Base-by-base conservation (phyloP, 2,113 vertebrate genomes). In the Ahaetulla prasina region DNA sequence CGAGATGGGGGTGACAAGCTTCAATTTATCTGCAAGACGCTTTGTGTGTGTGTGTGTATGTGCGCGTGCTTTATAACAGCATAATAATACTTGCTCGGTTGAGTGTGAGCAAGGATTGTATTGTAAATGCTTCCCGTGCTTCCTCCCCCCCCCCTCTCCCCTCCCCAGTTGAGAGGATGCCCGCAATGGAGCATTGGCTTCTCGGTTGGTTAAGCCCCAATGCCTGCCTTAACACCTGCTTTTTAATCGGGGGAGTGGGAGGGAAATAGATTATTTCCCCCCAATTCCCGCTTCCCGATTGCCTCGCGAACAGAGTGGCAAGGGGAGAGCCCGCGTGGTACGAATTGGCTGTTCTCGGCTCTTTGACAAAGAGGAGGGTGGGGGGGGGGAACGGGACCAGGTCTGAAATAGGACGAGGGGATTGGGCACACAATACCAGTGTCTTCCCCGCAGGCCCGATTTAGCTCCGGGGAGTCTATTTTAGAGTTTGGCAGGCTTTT, bases 401-500 rank as follows among this genome's bases (percentile, higher is more conserved):
- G 25, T 89, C 43, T 50, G 68, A 85, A 63, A n/a, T 63, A 63
- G 74, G 92, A 47, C 11, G 47, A 35, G 57, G 54, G 88, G 52
- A 9, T 60, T 63, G n/a, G 53, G 53, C 45, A 30, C 50, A 55
- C 45, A 50, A 27, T 53, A 45, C 35, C 74, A 52, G 50, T 6
- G 27, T 57, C 12, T 50, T 45, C 68, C 68, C 63, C 11, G 25
- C 88, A 89, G 92, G 88, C 92, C 88, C 5, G 45, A 43, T 63
- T 60, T 86, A 92, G 88, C 92, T 90, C 14, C 39, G 16, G 6
- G 91, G 91, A 85, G 47, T 84, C 53, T 86, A 63, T 89, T 92
- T 50, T 43, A 50, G 74, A 92, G 23, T 60, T 63, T 90, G 88
- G 92, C 74, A 52, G 22, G 18, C 43, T 47, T 60, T 10, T 22